Conservation (phyloP, 1,140 invertebrate species). For the Lepidurus packardi region DNA sequence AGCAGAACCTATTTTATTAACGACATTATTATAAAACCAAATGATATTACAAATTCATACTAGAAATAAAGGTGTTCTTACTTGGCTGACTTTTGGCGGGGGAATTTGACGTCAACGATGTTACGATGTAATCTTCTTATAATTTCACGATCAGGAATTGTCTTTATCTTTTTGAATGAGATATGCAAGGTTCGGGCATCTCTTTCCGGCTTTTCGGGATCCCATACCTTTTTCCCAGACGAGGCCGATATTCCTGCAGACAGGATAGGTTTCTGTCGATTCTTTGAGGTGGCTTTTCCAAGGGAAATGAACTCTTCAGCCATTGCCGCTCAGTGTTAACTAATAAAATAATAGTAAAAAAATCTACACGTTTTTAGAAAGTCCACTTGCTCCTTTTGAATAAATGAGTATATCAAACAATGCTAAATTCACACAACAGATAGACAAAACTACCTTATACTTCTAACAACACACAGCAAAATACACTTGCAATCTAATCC, state of each 20-base stretch:
- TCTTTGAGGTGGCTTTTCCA: not conserved
- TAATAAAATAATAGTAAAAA: too few species aligned
- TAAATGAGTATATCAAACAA: too few species aligned
- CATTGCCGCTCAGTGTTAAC: not conserved
- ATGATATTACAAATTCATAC: not conserved
- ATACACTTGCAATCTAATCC: too few species aligned
- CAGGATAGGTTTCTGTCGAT: not conserved
- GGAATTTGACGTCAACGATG: conserved; percentile 24
- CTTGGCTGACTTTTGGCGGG: conserved; percentile 28
- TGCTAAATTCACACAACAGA: too few species aligned
- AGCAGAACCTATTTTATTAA: conserved; percentile 25
- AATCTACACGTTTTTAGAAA: too few species aligned
- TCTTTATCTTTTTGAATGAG: conserved; percentile 19
- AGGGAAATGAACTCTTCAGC: not conserved
- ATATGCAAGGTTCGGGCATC: conserved; percentile 16
- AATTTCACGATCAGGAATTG: conserved; percentile 1
- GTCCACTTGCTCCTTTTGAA: too few species aligned
- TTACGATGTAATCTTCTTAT: conserved; percentile 22
- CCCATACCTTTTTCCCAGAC: not conserved
- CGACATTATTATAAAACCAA: not conserved
- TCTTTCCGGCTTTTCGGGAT: conserved; percentile 11
- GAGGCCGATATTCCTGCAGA: not conserved
- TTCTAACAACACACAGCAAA: too few species aligned
- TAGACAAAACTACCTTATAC: too few species aligned
- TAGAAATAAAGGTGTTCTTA: not conserved